Percentiles rank a stretch among this genome's conserved stretches.
Evolutionary conservation across 2,797 vertebrate genomes (phyloP).

Genomic region (Dipus sagitta): DNA sequence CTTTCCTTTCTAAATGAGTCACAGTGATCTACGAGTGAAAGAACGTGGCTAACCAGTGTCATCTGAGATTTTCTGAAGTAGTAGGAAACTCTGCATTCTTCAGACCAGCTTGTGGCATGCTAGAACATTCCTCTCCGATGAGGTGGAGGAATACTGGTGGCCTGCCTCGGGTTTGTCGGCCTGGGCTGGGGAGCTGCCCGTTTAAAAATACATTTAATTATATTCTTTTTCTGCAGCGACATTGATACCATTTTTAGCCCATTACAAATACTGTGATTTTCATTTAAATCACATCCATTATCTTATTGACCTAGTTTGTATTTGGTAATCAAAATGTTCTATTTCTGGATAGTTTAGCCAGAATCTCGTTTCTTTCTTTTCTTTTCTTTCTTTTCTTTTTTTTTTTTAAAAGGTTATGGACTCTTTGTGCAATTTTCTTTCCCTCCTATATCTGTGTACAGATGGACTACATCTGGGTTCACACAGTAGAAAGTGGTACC

Average conservation of each 20-base stretch:
- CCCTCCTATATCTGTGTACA: slow-evolving; percentile 17
- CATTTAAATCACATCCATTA: slow-evolving; percentile 86
- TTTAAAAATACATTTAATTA: slow-evolving; percentile 90
- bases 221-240: slow-evolving; percentile 86
- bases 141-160: slow-evolving; percentile 90
- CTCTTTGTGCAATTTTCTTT: slow-evolving; percentile 3
- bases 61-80: slow-evolving; percentile 89
- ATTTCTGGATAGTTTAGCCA: slow-evolving; percentile 83
- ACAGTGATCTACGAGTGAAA: slow-evolving; percentile 89
- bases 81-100: slow-evolving; percentile 96
- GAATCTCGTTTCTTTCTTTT: slow-evolving; percentile 47
- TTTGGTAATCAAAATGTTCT: slow-evolving; percentile 85
- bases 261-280: slow-evolving; percentile 85
- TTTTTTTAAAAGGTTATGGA: slow-evolving; percentile 55
- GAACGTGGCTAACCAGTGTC: slow-evolving; percentile 91
- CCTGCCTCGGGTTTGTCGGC: slow-evolving; percentile 81
- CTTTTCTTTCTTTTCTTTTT: not conserved
- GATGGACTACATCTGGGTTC: slow-evolving; percentile 45
- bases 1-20: slow-evolving; percentile 72
- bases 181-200: slow-evolving; percentile 84
- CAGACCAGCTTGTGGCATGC: slow-evolving; percentile 91
- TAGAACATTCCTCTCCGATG: slow-evolving; percentile 95
- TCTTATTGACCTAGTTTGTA: slow-evolving; percentile 88
- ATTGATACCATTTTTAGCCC: slow-evolving; percentile 88
- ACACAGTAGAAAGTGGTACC: not conserved